These are phyloP conservation scores for Campylomormyrus numenius DNA, from an alignment of 2,113 vertebrate species.

Conservation along the genomic window DNA sequence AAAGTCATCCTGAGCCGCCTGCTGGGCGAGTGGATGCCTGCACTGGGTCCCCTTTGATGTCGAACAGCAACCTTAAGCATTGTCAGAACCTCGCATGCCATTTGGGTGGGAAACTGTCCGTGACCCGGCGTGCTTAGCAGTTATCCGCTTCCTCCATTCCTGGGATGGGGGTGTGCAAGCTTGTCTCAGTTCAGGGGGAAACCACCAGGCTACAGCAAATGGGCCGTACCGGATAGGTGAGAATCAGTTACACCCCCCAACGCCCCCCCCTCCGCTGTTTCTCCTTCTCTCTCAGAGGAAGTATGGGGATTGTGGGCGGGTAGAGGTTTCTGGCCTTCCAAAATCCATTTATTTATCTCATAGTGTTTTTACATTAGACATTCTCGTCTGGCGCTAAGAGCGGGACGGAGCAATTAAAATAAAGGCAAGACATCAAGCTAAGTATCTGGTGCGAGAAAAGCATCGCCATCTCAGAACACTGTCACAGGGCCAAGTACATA, in stretches of 20 bases:
- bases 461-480: not conserved
- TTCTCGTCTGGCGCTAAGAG: not conserved
- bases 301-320: not conserved
- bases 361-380: not conserved
- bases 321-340: not conserved
- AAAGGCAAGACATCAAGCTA: not conserved
- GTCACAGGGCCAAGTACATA: not conserved
- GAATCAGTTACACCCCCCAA: not conserved
- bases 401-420: not conserved
- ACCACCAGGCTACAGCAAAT: not conserved
- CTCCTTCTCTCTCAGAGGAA: not conserved
- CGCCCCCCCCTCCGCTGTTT: not conserved
- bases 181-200: not conserved
- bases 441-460: not conserved
- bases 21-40: not conserved
- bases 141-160: not conserved
- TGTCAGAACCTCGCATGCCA: not conserved
- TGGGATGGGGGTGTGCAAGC: not conserved
- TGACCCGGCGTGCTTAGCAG: not conserved
- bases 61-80: conserved; percentile 11
- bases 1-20: not conserved
- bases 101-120: conserved; percentile 8
- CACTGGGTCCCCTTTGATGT: not conserved
- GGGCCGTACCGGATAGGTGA: not conserved
- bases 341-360: not conserved